phyloP scores from a whole-genome alignment of 2,888 invertebrate species.

The Rhodophaea formosa region DNA sequence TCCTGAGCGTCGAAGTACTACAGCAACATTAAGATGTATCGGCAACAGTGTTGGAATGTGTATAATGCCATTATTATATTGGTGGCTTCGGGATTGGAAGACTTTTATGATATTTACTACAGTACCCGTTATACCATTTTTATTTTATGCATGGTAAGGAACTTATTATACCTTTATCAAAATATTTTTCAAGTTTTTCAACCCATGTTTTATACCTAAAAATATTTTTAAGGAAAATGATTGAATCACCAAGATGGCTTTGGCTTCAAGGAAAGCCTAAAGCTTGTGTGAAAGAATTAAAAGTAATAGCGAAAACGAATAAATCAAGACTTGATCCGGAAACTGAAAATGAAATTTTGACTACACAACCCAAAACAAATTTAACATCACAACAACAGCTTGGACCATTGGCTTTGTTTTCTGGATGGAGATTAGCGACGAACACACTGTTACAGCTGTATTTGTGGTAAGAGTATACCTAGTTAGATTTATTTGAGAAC shows the following conservation, averaged over 20 bases:
- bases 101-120: slow-evolving; percentile 50
- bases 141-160: slow-evolving; percentile 54
- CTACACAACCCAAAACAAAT: slow-evolving; percentile 42
- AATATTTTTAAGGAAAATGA: slow-evolving; percentile 71
- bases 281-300: slow-evolving; percentile 71
- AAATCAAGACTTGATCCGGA: slow-evolving; percentile 64
- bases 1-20: slow-evolving; percentile 42
- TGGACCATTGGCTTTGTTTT: slow-evolving; percentile 80
- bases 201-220: not conserved
- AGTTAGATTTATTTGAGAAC: too few species aligned
- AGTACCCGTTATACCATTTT: slow-evolving; percentile 40
- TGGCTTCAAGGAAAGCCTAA: slow-evolving; percentile 74
- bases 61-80: slow-evolving; percentile 52
- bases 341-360: slow-evolving; percentile 53
- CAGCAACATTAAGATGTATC: slow-evolving; percentile 45
- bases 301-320: slow-evolving; percentile 79
- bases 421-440: slow-evolving; percentile 75
- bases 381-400: slow-evolving; percentile 54
- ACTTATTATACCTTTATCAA: not conserved
- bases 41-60: slow-evolving; percentile 46
- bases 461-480: slow-evolving; percentile 70
- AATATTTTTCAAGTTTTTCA: too few species aligned
- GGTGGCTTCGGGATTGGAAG: slow-evolving; percentile 59
- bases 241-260: slow-evolving; percentile 85
- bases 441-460: slow-evolving; percentile 77